phyloP scores from a whole-genome alignment of 2,113 vertebrate species.

The Australoheros scitulus region DNA sequence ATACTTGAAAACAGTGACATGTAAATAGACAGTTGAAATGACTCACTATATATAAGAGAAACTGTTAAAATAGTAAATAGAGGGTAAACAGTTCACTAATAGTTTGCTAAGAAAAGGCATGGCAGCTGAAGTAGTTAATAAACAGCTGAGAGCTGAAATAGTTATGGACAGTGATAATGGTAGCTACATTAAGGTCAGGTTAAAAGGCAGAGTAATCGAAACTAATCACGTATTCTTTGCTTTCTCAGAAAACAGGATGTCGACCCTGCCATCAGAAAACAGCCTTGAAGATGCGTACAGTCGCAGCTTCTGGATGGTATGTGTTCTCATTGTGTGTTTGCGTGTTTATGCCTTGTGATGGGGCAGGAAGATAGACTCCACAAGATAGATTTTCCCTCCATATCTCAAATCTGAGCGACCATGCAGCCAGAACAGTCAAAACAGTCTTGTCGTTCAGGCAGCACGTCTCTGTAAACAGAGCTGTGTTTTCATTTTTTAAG shows the following conservation, averaged over 20 bases:
- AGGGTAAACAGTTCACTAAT: too few relatives aligned
- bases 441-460: conserved; percentile 17
- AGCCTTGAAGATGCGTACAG: conserved; percentile 67
- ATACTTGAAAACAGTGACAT: background rate
- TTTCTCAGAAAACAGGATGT: conserved; percentile 74
- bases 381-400: background rate
- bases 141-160: too few relatives aligned
- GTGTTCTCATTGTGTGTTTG: background rate
- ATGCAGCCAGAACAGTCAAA: conserved; percentile 29
- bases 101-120: too few relatives aligned
- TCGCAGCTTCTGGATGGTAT: conserved; percentile 84
- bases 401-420: background rate
- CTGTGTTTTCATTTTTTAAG: conserved; percentile 20
- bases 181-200: background rate
- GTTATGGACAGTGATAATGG: background rate
- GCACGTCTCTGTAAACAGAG: conserved; percentile 19
- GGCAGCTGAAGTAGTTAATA: too few relatives aligned
- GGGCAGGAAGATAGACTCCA: background rate
- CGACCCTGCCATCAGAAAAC: conserved; percentile 59
- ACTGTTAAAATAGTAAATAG: too few relatives aligned
- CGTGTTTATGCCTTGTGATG: conserved; percentile 4
- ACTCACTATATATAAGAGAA: too few relatives aligned
- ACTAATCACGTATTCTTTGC: background rate
- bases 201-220: background rate
- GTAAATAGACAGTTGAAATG: background rate